Conservation (phyloP, 2,113 vertebrate genomes). For the Hippocampus zosterae region DNA sequence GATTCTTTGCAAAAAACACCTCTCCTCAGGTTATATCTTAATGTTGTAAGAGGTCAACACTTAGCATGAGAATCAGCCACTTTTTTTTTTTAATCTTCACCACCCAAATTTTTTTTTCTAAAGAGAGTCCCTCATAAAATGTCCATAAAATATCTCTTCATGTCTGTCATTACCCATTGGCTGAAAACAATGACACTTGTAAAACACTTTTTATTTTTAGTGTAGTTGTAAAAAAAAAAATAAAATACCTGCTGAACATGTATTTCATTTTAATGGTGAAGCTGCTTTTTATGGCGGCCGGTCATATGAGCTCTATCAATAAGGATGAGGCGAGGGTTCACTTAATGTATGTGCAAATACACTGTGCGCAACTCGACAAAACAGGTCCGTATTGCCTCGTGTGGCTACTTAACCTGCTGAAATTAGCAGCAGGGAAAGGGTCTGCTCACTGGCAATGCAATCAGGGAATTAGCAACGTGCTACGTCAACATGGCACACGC, state of each 20-base stretch:
- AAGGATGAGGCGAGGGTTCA: conserved; percentile 54
- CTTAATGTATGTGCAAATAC: conserved; percentile 47
- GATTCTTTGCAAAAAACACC: neutral
- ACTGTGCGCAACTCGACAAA: conserved; percentile 41
- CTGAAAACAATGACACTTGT: conserved; percentile 73
- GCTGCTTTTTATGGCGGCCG: conserved; percentile 63
- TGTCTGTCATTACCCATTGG: conserved; percentile 57
- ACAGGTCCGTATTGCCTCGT: conserved; percentile 49
- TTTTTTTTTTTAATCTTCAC: conserved; percentile 37
- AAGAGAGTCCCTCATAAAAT: conserved; percentile 69
- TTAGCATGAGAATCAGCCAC: conserved; percentile 66
- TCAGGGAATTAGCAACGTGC: conserved; percentile 61
- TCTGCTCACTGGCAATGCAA: conserved; percentile 71
- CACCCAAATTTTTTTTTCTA: conserved; percentile 51
- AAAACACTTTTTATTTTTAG: conserved; percentile 73
- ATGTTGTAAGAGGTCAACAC: conserved; percentile 29
- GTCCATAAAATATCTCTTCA: conserved; percentile 66
- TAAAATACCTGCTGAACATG: conserved; percentile 51
- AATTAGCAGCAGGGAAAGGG: conserved; percentile 68
- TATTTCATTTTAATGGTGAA: conserved; percentile 66
- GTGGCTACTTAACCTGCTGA: conserved; percentile 61
- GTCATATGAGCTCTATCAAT: conserved; percentile 71
- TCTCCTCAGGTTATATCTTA: neutral
- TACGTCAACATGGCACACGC: conserved; percentile 55
- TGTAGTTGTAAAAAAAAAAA: conserved; percentile 69